Percentiles rank a stretch among this genome's conserved stretches.
These are phyloP conservation scores for Corydoras sp. DNA, from an alignment of 2,113 vertebrate species.

Conservation along the genomic window DNA sequence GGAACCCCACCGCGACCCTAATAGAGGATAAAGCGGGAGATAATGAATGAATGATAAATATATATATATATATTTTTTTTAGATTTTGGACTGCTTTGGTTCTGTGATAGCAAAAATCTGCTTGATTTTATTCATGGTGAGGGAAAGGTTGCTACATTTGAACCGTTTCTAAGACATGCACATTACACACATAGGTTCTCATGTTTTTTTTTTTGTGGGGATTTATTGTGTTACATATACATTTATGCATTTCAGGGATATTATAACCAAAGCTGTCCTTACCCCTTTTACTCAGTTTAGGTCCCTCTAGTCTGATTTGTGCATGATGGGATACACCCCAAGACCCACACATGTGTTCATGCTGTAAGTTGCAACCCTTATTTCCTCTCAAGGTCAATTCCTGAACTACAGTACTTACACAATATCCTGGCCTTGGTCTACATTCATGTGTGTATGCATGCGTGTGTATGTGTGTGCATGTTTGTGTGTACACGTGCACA, in stretches of 20 bases:
- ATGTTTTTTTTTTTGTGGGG: background rate
- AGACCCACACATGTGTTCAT: background rate
- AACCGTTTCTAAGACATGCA: background rate
- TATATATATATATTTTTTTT: no score
- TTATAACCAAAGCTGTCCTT: no score
- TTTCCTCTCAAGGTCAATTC: constrained; percentile 37
- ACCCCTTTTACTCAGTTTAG: no score
- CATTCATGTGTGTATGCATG: background rate
- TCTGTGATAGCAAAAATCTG: background rate
- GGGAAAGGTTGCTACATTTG: background rate
- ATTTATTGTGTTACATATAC: background rate
- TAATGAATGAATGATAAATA: no score
- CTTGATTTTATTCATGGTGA: background rate
- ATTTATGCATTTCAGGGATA: background rate
- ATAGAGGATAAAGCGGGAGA: no score
- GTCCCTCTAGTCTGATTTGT: background rate
- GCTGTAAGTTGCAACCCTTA: constrained; percentile 17
- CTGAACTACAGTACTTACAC: constrained; percentile 40
- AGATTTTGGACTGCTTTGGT: no score
- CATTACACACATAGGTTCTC: background rate
- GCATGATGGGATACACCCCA: background rate
- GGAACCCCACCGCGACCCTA: no score
- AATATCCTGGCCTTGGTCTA: constrained; percentile 31
- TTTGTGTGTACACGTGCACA: background rate
- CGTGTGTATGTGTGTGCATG: background rate